Evolutionary conservation across 2,797 vertebrate species (phyloP).

Genomic region (Malurus leucopterus): DNA sequence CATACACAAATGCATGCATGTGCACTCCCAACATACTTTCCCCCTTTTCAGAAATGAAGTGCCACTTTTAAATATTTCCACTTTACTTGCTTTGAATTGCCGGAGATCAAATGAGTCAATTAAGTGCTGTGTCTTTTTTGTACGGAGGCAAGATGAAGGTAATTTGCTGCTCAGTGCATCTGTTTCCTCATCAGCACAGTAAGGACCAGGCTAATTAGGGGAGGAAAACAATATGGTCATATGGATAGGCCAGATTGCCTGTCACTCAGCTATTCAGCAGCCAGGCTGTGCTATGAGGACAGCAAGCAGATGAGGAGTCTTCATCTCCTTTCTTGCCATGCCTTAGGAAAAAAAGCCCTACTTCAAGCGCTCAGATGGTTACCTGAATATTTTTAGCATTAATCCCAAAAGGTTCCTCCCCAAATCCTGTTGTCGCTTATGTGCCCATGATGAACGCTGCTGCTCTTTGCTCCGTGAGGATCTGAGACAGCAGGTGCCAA

Average conservation of each 20-base stretch:
- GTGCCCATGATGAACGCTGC: background rate
- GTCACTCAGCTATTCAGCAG: conserved; percentile 71
- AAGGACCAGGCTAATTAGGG: conserved; percentile 79
- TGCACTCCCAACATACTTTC: background rate
- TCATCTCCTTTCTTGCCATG: background rate
- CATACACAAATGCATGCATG: background rate
- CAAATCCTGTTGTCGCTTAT: background rate
- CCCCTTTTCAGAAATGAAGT: conserved; percentile 25
- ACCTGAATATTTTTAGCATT: conserved; percentile 57
- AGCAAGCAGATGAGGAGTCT: conserved; percentile 53
- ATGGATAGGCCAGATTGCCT: conserved; percentile 81
- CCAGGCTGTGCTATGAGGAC: conserved; percentile 63
- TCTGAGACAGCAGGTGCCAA: background rate
- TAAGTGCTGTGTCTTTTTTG: conserved; percentile 78
- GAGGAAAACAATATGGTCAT: conserved; percentile 80
- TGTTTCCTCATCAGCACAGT: conserved; percentile 78
- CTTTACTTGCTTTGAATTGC: conserved; percentile 72
- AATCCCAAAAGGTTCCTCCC: conserved; percentile 2
- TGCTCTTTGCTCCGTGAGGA: background rate
- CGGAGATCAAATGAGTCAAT: conserved; percentile 92
- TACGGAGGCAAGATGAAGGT: conserved; percentile 79
- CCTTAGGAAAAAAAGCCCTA: background rate
- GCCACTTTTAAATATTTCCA: conserved; percentile 70
- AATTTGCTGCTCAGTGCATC: conserved; percentile 90
- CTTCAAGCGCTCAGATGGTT: conserved; percentile 29